Evolutionary conservation across 1,140 invertebrate genomes (phyloP).

Genomic region (Ceratosolen solmsi): DNA sequence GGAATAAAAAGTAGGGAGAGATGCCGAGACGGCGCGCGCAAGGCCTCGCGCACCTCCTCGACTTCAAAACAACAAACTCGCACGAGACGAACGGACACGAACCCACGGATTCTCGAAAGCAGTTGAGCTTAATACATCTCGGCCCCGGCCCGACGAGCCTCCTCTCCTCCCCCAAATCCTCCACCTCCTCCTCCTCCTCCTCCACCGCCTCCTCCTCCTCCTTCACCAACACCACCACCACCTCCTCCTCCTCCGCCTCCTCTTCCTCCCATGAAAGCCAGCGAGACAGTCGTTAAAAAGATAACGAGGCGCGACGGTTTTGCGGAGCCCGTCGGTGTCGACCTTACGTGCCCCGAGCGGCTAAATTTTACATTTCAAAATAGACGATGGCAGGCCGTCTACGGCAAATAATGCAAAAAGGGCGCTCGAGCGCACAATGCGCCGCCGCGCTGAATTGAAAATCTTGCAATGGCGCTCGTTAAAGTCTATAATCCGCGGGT

Average conservation of each 20-base stretch:
- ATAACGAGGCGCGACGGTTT: background rate
- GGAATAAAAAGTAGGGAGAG: background rate
- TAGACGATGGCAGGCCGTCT: conserved; percentile 24
- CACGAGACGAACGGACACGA: background rate
- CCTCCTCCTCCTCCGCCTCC: too few species aligned
- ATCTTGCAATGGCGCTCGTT: conserved; percentile 23
- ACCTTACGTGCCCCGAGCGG: too few species aligned
- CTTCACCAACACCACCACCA: too few species aligned
- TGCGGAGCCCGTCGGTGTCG: background rate
- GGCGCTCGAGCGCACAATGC: background rate
- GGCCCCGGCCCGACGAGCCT: too few species aligned
- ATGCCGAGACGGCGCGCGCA: background rate
- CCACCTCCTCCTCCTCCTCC: too few species aligned
- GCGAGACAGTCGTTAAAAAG: background rate
- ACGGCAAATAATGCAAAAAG: conserved; percentile 30
- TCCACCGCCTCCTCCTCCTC: too few species aligned
- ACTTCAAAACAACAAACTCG: conserved; percentile 26
- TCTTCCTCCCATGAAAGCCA: too few species aligned
- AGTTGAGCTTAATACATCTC: too few species aligned
- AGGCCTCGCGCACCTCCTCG: background rate
- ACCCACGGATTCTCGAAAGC: too few species aligned
- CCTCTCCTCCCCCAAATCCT: too few species aligned
- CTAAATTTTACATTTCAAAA: conserved; percentile 31
- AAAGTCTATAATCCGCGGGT: too few species aligned
- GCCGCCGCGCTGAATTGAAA: background rate